Base-by-base conservation (phyloP, 2,113 vertebrate genomes). In the Ictalurus punctatus region DNA sequence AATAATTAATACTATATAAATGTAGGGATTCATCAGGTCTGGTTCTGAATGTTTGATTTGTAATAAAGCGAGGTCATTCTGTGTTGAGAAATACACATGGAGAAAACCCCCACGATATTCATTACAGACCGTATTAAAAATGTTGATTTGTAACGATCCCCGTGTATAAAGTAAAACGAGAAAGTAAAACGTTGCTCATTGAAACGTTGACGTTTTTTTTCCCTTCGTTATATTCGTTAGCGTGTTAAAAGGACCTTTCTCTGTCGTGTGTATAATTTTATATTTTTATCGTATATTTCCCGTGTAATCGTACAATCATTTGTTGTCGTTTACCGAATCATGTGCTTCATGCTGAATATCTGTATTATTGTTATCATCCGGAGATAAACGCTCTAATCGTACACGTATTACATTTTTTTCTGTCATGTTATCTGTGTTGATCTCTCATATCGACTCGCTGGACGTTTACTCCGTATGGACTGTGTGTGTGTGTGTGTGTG, bases 401-500 rank as follows among this genome's bases (percentile, higher is more conserved):
- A 80, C 48, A 54, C 1, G 5, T 27, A 16, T n/a, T 27, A 1
- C 1, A 48, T 27, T n/a, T 9, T 40, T 74, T 78, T 69, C 67
- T 69, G 4, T 27, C 44, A 54, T 56, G 13, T 81, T 21, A 19
- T 56, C 4, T 30, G 25, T 16, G 40, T 27, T 78, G 25, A 7
- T 52, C n/a, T 56, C 3, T 58, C 56, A 17, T 71, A 2, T 19
- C 6, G 6, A 19, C 6, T 54, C 16, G n/a, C 25, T 56, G 27
- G 78, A 54, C 17, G 76, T 16, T 13, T 54, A 16, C 52, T 78
- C 44, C 34, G 40, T 10, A 78, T 21, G 17, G 10, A 78, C 10
- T 48, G 40, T 76, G 73, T 76, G 73, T 76, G 73, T 44, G 40
- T 76, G 73, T 71, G 67, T 71, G 67, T 71, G 67, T 71, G 30